Base-by-base conservation (phyloP, 2,113 vertebrate species). In the Eonycteris spelaea region DNA sequence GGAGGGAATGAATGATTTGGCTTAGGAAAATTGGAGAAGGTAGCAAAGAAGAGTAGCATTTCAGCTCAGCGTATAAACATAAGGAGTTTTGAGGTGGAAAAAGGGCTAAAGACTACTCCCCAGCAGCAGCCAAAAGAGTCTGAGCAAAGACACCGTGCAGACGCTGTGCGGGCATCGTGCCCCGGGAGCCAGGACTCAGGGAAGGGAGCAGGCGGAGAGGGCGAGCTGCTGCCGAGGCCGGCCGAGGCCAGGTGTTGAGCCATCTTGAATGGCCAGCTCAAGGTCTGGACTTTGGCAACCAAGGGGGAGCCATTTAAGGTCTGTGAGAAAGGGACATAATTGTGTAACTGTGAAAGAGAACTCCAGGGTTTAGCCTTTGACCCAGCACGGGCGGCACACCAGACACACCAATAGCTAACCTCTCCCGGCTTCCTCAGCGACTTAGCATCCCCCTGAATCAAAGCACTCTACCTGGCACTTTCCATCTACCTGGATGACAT, bases 131-230 rank as follows among this genome's bases (percentile, higher is more conserved):
- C 16, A 8, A 22, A 35, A 51, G 45, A 45, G 48, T 40, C 63
- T 28, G 1, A 67, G 82, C 86, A 75, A 61, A 80, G 86, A 35
- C 26, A 6, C 65, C 13, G 10, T 28, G 73, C 26, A 22, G 24
- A n/a, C 6, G 7, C 59, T 3, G 3, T 18, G n/a, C 43, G 43
- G 51, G 43, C 45, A 38, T 7, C 0, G 10, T 6, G 28, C 59
- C 48, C 3, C 0, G 22, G 55, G 16, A 59, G 21, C 55, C 26
- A 13, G 67, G 61, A 35, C 35, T 43, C 2, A 33, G 59, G 74
- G 30, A 59, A 38, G 78, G 43, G 3, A 2, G 24, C 2, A 6
- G 43, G 35, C 0, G 2, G 16, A 26, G 51, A 61, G 57, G 55
- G 33, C 12, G 14, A 48, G 38, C n/a, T 0, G 0, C 65, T 18